These are phyloP conservation scores for Lepidocyrtoides sp. DNA, from an alignment of 2,888 invertebrate species.

Conservation along the genomic window DNA sequence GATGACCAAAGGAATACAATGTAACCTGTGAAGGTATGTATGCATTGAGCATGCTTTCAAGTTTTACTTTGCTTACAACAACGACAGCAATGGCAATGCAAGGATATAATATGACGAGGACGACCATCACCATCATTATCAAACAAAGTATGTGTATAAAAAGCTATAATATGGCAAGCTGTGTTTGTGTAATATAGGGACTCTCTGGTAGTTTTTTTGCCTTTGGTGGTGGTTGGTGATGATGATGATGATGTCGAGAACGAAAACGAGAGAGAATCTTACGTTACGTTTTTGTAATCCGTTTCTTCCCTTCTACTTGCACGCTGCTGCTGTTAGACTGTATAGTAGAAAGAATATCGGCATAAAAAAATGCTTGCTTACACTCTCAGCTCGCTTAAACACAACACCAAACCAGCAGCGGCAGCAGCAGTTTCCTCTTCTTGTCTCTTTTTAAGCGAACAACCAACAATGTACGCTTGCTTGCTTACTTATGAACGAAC, in stretches of 20 bases:
- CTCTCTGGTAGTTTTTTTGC: too few relatives aligned
- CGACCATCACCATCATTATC: constrained; percentile 40
- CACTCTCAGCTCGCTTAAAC: constrained; percentile 2
- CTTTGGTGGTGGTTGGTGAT: background rate
- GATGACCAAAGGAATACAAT: constrained; percentile 60
- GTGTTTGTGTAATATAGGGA: background rate
- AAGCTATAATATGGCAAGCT: too few relatives aligned
- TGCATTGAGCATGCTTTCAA: constrained; percentile 18
- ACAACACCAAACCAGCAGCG: background rate
- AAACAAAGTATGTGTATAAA: background rate
- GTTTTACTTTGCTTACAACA: constrained; percentile 1
- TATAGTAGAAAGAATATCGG: background rate
- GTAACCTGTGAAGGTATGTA: constrained; percentile 24
- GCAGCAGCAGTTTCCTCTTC: background rate
- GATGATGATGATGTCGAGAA: constrained; percentile 59
- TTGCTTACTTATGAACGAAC: background rate
- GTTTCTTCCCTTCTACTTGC: constrained; percentile 39
- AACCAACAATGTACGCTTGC: constrained; percentile 38
- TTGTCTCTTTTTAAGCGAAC: constrained; percentile 9
- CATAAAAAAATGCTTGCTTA: constrained; percentile 66
- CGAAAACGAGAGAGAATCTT: constrained; percentile 64
- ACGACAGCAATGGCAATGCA: constrained; percentile 22
- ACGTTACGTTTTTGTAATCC: constrained; percentile 51
- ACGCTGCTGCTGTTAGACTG: background rate
- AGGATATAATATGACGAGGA: constrained; percentile 58